Base-by-base conservation (phyloP, 2,113 vertebrate genomes). In the Microtus pennsylvanicus region DNA sequence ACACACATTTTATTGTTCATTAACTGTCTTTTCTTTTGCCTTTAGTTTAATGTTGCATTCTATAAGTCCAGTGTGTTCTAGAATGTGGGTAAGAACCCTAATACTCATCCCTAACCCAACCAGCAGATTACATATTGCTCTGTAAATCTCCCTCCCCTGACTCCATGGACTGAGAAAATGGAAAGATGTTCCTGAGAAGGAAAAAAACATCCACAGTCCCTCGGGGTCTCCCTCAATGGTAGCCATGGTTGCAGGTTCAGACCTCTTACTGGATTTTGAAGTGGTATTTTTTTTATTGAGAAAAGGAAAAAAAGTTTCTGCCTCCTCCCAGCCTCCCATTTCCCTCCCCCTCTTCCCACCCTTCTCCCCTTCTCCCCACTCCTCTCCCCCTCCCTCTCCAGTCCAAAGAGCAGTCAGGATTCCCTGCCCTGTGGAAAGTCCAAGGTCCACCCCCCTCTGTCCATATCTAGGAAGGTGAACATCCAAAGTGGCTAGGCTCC, bases 151-250 rank as follows among this genome's bases (percentile, higher is more conserved):
- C 26, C 0, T 6, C 52, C 4, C 5, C 19, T 42, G 45, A 78
- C 11, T 82, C 28, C 61, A 38, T 74, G 69, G 86, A 7, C 33
- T 88, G 28, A 63, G 3, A 12, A 22, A 91, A 58, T 69, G 47
- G n/a, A 89, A 93, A 69, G 17, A 63, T 76, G 8, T 17, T 22
- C 5, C 13, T 94, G 45, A 95, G 33, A 77, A 89, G n/a, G 65
- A 58, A 24, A 74, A 78, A 50, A 47, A 3, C 6, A n/a, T 17
- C 4, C 42, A 75, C 0, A 9, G 26, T 82, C 2, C 12, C 5
- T 76, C 14, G 87, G 35, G 33, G 7, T 0, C 21, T 70, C 8
- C 52, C 47, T 13, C 3, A 91, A 50, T 17, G 42, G 33, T 0
- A 14, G 63, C 76, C 4, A 28, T 7, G 26, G 13, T 1, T 87